These are phyloP conservation scores for Aulostomus chinensis DNA, from an alignment of 2,797 vertebrate genomes.

Conservation along the genomic window DNA sequence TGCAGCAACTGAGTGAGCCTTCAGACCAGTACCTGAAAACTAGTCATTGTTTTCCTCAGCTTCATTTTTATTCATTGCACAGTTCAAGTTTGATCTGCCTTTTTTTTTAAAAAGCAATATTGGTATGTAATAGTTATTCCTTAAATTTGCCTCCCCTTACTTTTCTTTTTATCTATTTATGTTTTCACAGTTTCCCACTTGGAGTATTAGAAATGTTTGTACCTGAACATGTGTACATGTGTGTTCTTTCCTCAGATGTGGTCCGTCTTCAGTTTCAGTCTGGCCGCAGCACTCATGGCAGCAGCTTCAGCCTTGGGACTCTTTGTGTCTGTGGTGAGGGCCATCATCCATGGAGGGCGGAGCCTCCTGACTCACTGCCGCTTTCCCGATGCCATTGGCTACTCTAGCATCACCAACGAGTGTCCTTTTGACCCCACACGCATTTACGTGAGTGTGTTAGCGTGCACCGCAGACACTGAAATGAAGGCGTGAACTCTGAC, in stretches of 20 bases:
- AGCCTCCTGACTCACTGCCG: conserved; percentile 84
- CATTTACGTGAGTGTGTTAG: conserved; percentile 85
- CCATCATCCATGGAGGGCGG: conserved; percentile 79
- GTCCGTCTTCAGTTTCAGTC: conserved; percentile 77
- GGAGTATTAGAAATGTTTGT: too few relatives aligned
- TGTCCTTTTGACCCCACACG: conserved; percentile 93
- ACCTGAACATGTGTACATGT: background rate
- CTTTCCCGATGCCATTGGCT: conserved; percentile 53
- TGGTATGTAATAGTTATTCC: too few relatives aligned
- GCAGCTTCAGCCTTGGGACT: conserved; percentile 82
- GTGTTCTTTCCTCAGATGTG: conserved; percentile 74
- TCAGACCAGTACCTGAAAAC: too few relatives aligned
- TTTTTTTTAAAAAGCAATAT: too few relatives aligned
- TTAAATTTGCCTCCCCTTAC: too few relatives aligned
- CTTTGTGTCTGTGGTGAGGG: conserved; percentile 77
- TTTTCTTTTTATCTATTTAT: too few relatives aligned
- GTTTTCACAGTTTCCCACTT: too few relatives aligned
- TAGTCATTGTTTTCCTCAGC: too few relatives aligned
- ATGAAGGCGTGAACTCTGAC: conserved; percentile 11
- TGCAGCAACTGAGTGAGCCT: too few relatives aligned
- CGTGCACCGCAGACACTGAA: background rate
- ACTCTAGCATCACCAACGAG: conserved; percentile 77
- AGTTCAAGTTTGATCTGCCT: too few relatives aligned
- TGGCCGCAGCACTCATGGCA: conserved; percentile 77
- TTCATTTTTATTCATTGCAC: too few relatives aligned